Percentiles rank a stretch among this genome's conserved stretches.
Evolutionary conservation across 2,113 vertebrate genomes (phyloP).

Genomic region (Corythornis cristatus): DNA sequence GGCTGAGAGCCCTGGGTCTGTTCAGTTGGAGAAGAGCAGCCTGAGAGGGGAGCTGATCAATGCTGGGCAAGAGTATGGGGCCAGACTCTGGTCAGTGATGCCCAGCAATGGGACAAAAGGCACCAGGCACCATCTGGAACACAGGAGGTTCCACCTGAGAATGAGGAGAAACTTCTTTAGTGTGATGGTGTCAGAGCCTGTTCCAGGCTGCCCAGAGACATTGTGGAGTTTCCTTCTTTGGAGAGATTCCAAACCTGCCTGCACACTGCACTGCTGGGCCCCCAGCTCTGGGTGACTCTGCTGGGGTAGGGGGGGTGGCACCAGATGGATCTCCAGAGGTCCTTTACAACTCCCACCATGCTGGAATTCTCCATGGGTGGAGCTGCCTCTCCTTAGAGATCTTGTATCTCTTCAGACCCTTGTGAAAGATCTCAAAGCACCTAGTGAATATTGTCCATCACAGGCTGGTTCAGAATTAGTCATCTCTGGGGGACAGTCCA

Average conservation of each 20-base stretch:
- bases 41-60: not conserved
- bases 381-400: not conserved
- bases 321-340: not conserved
- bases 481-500: not conserved
- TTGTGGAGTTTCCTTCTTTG: not conserved
- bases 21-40: not conserved
- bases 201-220: not conserved
- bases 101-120: not conserved
- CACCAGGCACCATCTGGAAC: not conserved
- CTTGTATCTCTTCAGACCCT: not conserved
- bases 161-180: not conserved
- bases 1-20: not conserved
- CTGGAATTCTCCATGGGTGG: not conserved
- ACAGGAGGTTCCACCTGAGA: not conserved
- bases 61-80: not conserved
- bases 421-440: not conserved
- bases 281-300: not conserved
- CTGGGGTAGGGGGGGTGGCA: not conserved
- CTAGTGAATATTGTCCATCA: fast-evolving
- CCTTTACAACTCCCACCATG: not conserved
- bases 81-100: not conserved
- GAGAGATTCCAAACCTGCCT: not conserved
- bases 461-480: not conserved
- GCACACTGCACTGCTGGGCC: not conserved
- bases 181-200: not conserved